Base-by-base conservation (phyloP, 2,888 invertebrate species). In the Yponomeuta malinellus region DNA sequence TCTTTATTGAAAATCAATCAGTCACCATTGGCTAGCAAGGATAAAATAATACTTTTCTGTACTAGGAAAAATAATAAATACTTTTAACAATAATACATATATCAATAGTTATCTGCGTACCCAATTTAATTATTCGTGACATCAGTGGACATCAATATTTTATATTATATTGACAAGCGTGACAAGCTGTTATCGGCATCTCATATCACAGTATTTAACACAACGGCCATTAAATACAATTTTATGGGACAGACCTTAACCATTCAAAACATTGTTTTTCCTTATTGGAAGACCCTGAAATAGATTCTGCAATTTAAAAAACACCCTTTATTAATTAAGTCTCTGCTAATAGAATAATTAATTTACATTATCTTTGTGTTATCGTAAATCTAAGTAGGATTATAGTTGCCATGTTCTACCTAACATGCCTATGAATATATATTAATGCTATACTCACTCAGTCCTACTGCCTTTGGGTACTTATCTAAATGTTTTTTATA, bases 201-300 rank as follows among this genome's bases (percentile, higher is more conserved):
- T 59, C 12, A 59, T 67, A 66, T 69, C 64, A 69, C 69, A 48
- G 65, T 65, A 66, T 37, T n/a, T 10, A 63, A 23, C 63, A n/a
- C n/a, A 70, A 12, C 10, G 31, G 70, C 71, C 71, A 69, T 72
- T 83, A 86, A 87, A 86, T 84, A 81, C 80, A 72, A 79, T 76
- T 76, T 79, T 80, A 81, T 82, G 79, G 81, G 81, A 76, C 74
- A 73, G 75, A 84, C 73, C 86, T 86, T 87, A 88, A 87, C 81
- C 80, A 81, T 80, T 77, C 2, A 8, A 59, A 78, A 75, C 76
- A 77, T 78, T 78, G 79, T 79, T 86, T 89, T 89, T 89, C 88
- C 89, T 90, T 82, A 79, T 89, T 81, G 76, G 43, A 77, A 79
- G 84, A 73, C 83, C 85, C 78, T 84, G 83, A 29, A 70, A 70